Evolutionary conservation across 2,113 vertebrate genomes (phyloP), one percentile per base, ranked within the genome.

Genomic region (Otolemur garnettii): DNA sequence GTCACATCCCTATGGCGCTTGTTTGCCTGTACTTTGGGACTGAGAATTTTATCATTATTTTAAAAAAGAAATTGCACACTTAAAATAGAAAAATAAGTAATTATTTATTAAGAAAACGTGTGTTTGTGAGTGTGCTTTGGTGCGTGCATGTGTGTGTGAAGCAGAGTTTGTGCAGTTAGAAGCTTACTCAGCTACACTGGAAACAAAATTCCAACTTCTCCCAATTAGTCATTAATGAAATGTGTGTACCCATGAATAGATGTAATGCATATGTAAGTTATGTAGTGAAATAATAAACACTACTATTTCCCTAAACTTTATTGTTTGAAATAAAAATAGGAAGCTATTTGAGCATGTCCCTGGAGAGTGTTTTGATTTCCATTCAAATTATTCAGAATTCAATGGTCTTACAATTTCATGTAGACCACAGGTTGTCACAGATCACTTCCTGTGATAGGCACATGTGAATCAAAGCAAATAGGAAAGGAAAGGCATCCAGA

Each of bases 71-170:
- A 24, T 60, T 87, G 55, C 4, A 19, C n/a, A 59, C 42, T 78
- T 28, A n/a, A 24, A 4, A 71, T 53, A 5, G 35, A 72, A 72
- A 88, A 90, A 22, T 42, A 30, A 2, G 1, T 71, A 71, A 55
- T 50, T 62, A 21, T 60, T 24, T 85, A 77, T 38, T 74, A 18
- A 8, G 38, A 50, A 91, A 57, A n/a, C 42, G 9, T 33, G 4
- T 60, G 2, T 71, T 24, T 86, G 2, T 26, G 42, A 78, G 55
- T 62, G 7, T 0, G 3, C 2, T 0, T 78, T 33, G 8, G 7
- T 22, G 35, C 50, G 10, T 0, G 2, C 1, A 12, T n/a, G 15
- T 38, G 4, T 17, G 35, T 59, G 4, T 0, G 3, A 4, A 22
- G 14, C 7, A 19, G 45, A 85, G 7, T 24, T 59, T 9, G 1